These are phyloP conservation scores for Paradoxurus hermaphroditus DNA, from an alignment of 2,113 vertebrate species.

Conservation along the genomic window DNA sequence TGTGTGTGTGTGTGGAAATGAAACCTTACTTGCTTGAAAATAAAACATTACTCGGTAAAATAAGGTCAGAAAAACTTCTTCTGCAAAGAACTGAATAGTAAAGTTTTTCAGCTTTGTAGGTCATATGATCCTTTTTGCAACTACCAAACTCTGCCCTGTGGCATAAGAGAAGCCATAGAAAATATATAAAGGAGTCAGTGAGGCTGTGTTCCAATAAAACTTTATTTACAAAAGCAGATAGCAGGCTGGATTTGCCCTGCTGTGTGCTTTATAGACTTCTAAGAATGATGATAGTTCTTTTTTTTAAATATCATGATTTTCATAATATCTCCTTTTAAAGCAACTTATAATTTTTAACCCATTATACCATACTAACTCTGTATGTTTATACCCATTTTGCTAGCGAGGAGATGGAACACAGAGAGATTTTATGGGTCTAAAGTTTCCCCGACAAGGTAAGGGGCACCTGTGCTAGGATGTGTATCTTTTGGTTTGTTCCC, in stretches of 20 bases:
- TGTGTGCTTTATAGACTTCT: background rate
- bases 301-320: background rate
- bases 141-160: background rate
- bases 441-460: background rate
- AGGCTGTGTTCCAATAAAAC: background rate
- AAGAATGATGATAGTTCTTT: background rate
- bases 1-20: background rate
- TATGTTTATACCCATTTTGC: background rate
- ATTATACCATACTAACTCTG: background rate
- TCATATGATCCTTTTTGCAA: background rate
- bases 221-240: conserved; percentile 17
- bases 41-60: background rate
- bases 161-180: background rate
- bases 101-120: background rate
- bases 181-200: background rate
- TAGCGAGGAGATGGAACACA: background rate
- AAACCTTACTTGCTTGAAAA: conserved; percentile 29
- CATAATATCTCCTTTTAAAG: background rate
- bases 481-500: background rate
- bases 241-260: background rate
- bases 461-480: background rate
- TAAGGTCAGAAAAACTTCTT: background rate
- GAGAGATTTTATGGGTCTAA: background rate
- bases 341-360: background rate
- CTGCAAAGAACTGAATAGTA: background rate